A percentile compares a stretch with the other conserved stretches of the same genome.
Conservation (phyloP, 2,797 vertebrate genomes). For the Phrynocephalus forsythii region DNA sequence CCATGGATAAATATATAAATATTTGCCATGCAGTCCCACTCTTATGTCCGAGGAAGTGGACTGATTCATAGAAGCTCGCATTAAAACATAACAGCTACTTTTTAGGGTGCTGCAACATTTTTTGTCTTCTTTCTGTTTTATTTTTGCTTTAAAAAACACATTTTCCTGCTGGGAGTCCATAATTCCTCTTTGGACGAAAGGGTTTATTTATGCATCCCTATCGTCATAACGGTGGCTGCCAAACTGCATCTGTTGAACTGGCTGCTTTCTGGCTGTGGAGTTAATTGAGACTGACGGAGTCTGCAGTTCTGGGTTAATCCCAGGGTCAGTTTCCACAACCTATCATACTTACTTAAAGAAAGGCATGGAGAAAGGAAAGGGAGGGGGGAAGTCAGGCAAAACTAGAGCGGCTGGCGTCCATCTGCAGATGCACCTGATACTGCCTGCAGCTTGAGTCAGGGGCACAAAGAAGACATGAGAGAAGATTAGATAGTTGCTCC, state of each 20-base stretch:
- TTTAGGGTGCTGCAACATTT: no score
- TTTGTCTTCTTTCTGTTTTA: no score
- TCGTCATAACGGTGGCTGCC: conserved; percentile 31
- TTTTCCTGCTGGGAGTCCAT: background rate
- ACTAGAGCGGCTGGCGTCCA: background rate
- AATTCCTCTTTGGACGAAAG: background rate
- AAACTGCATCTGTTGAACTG: conserved; percentile 33
- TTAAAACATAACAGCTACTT: no score
- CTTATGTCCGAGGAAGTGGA: no score
- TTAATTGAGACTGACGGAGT: conserved; percentile 66
- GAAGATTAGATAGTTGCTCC: background rate
- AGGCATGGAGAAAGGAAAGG: conserved; percentile 46
- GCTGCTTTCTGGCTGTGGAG: conserved; percentile 40
- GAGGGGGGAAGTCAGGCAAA: background rate
- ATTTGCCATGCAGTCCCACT: no score
- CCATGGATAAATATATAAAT: no score
- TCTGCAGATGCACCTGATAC: background rate
- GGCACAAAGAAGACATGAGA: background rate
- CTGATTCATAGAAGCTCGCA: no score
- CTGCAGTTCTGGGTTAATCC: conserved; percentile 55
- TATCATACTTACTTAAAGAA: conserved; percentile 61
- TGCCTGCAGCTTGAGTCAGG: background rate
- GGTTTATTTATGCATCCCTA: background rate
- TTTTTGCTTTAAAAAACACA: no score
- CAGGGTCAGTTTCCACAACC: conserved; percentile 56